Evolutionary conservation across 1,140 invertebrate genomes (phyloP).

Genomic region (Brachionus manjavacas): DNA sequence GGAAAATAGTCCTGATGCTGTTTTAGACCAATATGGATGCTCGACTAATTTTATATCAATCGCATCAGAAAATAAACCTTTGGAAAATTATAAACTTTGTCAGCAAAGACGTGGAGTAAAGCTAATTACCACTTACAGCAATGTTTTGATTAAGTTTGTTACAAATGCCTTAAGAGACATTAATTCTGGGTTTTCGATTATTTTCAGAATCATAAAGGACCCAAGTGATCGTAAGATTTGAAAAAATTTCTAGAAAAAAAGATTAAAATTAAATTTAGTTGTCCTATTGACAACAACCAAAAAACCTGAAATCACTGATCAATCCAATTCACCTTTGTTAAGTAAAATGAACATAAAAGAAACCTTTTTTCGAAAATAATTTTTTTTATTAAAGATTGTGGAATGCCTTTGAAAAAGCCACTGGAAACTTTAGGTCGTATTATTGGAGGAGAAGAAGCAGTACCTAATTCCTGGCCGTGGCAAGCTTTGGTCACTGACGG

Average conservation of each 20-base stretch:
- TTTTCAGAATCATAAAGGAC: slow-evolving; percentile 27
- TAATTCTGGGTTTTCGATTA: slow-evolving; percentile 6
- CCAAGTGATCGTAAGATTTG: not conserved
- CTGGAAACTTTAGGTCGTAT: not conserved
- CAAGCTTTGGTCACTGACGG: slow-evolving; percentile 36
- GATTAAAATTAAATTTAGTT: not conserved
- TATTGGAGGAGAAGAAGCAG: slow-evolving; percentile 15
- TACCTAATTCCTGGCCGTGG: slow-evolving; percentile 38
- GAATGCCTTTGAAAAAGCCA: slow-evolving; percentile 17
- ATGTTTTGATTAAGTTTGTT: slow-evolving; percentile 28
- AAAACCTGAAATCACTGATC: not conserved
- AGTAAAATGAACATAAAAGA: not conserved
- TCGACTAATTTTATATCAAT: slow-evolving; percentile 34
- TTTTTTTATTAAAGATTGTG: slow-evolving; percentile 10
- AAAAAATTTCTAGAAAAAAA: not conserved
- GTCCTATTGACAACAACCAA: not conserved
- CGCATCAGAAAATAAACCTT: not conserved
- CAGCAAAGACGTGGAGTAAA: not conserved
- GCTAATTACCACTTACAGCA: slow-evolving; percentile 30
- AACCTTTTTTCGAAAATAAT: not conserved
- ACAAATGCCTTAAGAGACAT: not conserved
- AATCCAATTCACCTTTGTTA: not conserved
- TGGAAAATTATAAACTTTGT: slow-evolving; percentile 29
- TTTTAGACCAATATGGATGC: slow-evolving; percentile 22
- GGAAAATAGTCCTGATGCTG: not conserved